Percentiles rank a stretch among this genome's conserved stretches.
Evolutionary conservation across 2,113 vertebrate genomes (phyloP).

Genomic region (Aythya baeri): DNA sequence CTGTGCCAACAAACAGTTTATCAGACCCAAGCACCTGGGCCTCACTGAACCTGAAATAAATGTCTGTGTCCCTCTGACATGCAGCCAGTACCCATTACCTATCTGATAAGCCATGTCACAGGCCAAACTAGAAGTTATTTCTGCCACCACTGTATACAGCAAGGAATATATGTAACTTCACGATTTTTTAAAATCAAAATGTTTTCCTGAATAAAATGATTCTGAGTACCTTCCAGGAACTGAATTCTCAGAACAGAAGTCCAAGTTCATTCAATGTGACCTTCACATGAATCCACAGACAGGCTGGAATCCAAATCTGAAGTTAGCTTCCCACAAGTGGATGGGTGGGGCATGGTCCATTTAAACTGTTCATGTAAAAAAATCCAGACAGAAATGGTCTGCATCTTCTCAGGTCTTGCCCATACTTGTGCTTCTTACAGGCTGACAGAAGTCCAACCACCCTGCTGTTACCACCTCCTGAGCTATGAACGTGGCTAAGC

Average conservation of each 20-base stretch:
- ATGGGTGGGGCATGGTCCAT: not conserved
- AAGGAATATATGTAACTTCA: not conserved
- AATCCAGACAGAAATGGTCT: not conserved
- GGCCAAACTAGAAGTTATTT: not conserved
- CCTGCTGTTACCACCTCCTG: not conserved
- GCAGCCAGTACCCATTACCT: not conserved
- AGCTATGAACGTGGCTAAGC: not conserved
- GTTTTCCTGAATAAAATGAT: not conserved
- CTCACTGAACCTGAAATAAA: not conserved
- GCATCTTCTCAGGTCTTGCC: not conserved
- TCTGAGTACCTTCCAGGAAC: not conserved
- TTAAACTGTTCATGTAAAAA: not conserved
- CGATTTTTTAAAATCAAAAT: not conserved
- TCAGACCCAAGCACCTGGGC: not conserved
- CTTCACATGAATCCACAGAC: not conserved
- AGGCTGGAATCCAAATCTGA: not conserved
- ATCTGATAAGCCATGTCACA: not conserved
- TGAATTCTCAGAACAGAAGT: not conserved
- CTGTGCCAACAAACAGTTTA: not conserved
- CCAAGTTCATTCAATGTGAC: not conserved
- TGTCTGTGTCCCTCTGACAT: not conserved
- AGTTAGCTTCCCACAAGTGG: not conserved
- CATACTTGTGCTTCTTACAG: not conserved
- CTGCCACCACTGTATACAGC: not conserved
- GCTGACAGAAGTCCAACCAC: not conserved